Evolutionary conservation across 2,888 invertebrate species (phyloP).

Genomic region (Gibbula magus): DNA sequence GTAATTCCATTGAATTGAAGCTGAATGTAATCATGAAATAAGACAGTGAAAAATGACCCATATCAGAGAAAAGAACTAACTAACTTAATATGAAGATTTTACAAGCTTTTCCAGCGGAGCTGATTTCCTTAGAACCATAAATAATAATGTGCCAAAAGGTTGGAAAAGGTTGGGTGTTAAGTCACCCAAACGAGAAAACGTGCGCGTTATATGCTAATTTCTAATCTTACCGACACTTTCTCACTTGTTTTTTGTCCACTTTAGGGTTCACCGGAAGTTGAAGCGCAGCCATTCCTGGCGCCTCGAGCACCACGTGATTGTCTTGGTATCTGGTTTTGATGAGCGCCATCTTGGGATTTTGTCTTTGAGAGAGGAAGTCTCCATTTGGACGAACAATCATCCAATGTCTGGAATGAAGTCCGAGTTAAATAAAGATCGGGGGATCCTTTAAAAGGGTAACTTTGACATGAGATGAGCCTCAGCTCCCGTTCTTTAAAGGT

Average conservation of each 20-base stretch:
- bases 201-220: neutral
- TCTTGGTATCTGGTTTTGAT: constrained; percentile 48
- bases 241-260: constrained; percentile 28
- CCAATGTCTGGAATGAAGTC: constrained; percentile 52
- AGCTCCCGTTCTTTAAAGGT: neutral
- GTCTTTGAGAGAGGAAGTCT: constrained; percentile 57
- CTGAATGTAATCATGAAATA: no score
- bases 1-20: no score
- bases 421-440: neutral
- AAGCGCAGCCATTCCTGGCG: constrained; percentile 55
- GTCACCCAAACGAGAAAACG: neutral
- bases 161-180: neutral
- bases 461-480: neutral
- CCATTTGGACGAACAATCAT: constrained; percentile 55
- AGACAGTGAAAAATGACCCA: no score
- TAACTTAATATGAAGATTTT: no score
- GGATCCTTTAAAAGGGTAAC: neutral
- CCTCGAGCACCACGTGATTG: constrained; percentile 52
- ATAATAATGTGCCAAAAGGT: neutral
- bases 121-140: no score
- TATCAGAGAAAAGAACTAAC: no score
- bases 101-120: no score
- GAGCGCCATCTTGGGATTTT: constrained; percentile 55
- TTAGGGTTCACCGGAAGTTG: constrained; percentile 40
- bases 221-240: constrained; percentile 40